Conservation (phyloP, 2,113 vertebrate genomes). For the Hippocampus guttulatus region DNA sequence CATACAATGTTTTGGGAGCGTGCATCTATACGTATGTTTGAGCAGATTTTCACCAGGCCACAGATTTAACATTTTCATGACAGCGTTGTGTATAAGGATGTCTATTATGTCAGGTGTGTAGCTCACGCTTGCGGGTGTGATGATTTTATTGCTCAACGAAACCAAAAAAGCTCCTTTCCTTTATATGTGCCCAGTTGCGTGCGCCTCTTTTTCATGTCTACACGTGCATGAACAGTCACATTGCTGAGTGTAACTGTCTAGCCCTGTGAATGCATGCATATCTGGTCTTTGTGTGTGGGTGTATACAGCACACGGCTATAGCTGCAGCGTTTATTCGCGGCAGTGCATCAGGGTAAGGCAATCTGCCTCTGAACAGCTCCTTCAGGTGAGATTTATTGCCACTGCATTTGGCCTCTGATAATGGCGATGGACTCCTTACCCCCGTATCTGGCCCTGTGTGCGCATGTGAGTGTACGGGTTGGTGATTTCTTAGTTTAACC, state of each 20-base stretch:
- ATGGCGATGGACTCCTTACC: conserved; percentile 67
- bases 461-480: conserved; percentile 32
- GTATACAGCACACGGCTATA: conserved; percentile 44
- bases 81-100: conserved; percentile 1
- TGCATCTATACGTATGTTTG: conserved; percentile 30
- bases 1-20: conserved; percentile 12
- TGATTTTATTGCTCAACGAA: conserved; percentile 13
- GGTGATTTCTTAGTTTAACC: conserved; percentile 30
- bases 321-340: conserved; percentile 61
- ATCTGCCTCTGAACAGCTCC: conserved; percentile 69
- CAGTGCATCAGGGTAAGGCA: conserved; percentile 70
- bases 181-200: not conserved
- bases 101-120: conserved; percentile 15
- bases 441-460: conserved; percentile 44
- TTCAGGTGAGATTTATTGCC: conserved; percentile 75
- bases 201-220: not conserved
- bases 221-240: conserved; percentile 10
- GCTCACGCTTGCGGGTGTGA: conserved; percentile 37
- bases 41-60: conserved; percentile 12
- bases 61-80: conserved; percentile 24
- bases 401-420: conserved; percentile 73
- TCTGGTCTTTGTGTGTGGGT: conserved; percentile 44
- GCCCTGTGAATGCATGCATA: conserved; percentile 24
- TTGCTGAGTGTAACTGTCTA: conserved; percentile 19
- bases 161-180: conserved; percentile 9